A percentile compares a stretch with the other conserved stretches of the same genome.
Conservation (phyloP, 2,888 invertebrate species). For the Chydorus sphaericus region DNA sequence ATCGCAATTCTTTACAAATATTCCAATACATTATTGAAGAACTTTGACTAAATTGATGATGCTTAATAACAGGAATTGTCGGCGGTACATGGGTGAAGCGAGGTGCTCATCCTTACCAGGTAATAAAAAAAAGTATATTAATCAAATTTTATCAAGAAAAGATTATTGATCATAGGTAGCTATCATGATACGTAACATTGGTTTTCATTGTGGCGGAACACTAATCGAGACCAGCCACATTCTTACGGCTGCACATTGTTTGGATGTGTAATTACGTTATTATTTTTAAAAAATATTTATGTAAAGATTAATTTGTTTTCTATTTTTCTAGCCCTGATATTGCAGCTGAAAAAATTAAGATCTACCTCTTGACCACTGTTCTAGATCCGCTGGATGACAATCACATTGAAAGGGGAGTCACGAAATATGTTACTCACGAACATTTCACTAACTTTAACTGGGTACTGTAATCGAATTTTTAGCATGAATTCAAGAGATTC, state of each 20-base stretch:
- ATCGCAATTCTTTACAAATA: too few species aligned
- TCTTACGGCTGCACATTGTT: not conserved
- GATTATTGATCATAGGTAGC: not conserved
- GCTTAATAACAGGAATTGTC: not conserved
- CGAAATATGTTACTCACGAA: not conserved
- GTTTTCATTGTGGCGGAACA: not conserved
- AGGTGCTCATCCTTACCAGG: not conserved
- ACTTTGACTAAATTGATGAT: too few species aligned
- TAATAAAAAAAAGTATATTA: not conserved
- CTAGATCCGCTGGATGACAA: not conserved
- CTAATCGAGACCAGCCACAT: not conserved
- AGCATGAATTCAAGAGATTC: too few species aligned
- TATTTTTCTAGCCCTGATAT: not conserved
- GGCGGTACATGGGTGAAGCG: not conserved
- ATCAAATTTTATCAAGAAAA: not conserved
- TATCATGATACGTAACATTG: not conserved
- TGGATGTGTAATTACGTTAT: not conserved
- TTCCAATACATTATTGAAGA: too few species aligned
- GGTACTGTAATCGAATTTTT: too few species aligned
- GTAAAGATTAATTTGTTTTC: not conserved
- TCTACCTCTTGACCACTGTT: not conserved
- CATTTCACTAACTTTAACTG: too few species aligned
- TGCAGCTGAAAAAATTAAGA: not conserved
- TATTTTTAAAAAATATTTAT: not conserved
- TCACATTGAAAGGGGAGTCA: not conserved